Evolutionary conservation across 1,140 invertebrate species (phyloP).

Genomic region (Sinella curviseta): DNA sequence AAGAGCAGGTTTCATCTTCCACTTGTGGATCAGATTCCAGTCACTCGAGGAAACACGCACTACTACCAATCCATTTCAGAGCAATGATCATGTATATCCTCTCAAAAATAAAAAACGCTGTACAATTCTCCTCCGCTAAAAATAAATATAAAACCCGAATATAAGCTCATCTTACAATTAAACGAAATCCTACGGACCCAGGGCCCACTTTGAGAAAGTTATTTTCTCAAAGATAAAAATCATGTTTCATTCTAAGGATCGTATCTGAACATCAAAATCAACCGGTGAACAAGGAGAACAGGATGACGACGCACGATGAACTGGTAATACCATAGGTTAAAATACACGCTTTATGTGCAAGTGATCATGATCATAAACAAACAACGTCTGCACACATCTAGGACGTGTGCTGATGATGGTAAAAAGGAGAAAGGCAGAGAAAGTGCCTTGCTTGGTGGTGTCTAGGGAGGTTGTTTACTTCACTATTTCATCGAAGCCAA

Average conservation of each 20-base stretch:
- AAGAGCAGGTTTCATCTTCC: constrained; percentile 13
- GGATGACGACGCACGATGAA: not conserved
- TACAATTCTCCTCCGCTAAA: too few species aligned
- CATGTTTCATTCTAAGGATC: constrained; percentile 9
- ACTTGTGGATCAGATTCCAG: not conserved
- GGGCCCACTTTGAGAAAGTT: too few species aligned
- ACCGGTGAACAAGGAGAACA: too few species aligned
- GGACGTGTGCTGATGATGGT: too few species aligned
- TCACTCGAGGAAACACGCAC: too few species aligned
- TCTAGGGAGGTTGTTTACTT: constrained; percentile 7
- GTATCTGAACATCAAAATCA: too few species aligned
- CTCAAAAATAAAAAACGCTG: too few species aligned
- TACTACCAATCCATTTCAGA: too few species aligned
- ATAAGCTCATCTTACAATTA: constrained; percentile 4
- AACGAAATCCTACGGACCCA: not conserved
- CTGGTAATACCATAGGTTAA: too few species aligned
- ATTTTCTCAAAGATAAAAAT: constrained; percentile 2
- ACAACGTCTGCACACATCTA: too few species aligned
- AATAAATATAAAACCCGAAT: not conserved
- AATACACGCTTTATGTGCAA: too few species aligned
- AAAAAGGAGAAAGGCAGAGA: not conserved
- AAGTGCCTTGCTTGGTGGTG: not conserved
- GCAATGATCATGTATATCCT: too few species aligned
- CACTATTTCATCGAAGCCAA: not conserved
- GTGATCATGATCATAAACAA: not conserved